phyloP scores from a whole-genome alignment of 2,113 vertebrate species.

The Zapus hudsonius region DNA sequence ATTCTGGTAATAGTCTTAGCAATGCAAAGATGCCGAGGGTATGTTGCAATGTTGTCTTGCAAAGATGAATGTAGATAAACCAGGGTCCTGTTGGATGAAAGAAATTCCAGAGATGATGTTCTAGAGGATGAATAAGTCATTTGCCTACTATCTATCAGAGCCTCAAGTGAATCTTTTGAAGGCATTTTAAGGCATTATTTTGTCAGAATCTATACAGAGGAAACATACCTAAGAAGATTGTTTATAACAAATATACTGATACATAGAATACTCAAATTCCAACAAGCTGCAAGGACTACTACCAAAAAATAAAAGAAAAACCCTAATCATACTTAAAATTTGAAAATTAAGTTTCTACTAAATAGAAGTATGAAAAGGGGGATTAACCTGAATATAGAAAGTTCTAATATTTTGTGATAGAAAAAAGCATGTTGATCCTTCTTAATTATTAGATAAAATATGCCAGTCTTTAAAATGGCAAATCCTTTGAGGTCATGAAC shows the following conservation, averaged over 20 bases:
- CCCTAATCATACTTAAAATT: not conserved
- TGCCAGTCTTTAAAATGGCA: not conserved
- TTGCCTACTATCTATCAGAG: not conserved
- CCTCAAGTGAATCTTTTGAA: slow-evolving; percentile 26
- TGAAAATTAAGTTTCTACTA: not conserved
- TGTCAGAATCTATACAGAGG: not conserved
- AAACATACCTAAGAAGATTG: not conserved
- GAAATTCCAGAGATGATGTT: slow-evolving; percentile 63
- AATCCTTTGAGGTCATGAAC: not conserved
- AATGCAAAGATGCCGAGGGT: not conserved
- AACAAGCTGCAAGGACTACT: not conserved
- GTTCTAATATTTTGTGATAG: slow-evolving; percentile 10
- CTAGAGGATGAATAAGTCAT: slow-evolving; percentile 5
- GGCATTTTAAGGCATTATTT: slow-evolving; percentile 51
- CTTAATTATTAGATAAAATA: not conserved
- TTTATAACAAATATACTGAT: not conserved
- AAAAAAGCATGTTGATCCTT: not conserved
- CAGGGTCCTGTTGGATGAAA: slow-evolving; percentile 45
- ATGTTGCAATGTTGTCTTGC: slow-evolving; percentile 12
- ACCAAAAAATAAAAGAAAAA: not conserved
- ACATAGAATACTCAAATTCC: no score
- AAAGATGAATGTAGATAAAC: slow-evolving; percentile 35
- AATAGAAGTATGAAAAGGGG: not conserved
- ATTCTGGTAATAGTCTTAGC: not conserved
- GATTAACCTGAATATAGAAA: not conserved